These are phyloP conservation scores for Megaptera novaeangliae DNA, from an alignment of 2,113 vertebrate genomes.

Conservation along the genomic window DNA sequence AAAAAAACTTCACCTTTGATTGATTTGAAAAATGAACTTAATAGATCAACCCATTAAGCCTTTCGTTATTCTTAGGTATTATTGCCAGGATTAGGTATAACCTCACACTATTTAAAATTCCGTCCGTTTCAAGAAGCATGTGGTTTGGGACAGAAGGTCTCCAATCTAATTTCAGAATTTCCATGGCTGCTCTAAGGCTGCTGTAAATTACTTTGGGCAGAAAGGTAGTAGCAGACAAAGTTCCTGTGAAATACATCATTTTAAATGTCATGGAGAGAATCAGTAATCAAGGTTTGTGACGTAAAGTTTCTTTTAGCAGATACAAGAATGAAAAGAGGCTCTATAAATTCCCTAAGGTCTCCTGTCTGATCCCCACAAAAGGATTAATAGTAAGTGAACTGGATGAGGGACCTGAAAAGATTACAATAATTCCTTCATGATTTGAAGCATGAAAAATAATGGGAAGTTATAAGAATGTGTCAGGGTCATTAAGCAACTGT, in stretches of 20 bases:
- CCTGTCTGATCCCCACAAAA: not conserved
- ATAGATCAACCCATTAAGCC: not conserved
- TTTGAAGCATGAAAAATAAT: constrained; percentile 51
- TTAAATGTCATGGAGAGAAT: constrained; percentile 55
- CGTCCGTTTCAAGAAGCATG: constrained; percentile 29
- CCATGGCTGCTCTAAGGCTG: constrained; percentile 38
- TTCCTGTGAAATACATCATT: constrained; percentile 48
- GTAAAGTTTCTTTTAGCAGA: constrained; percentile 48
- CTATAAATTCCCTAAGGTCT: constrained; percentile 39
- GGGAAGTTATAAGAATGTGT: constrained; percentile 18
- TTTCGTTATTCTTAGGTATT: constrained; percentile 37
- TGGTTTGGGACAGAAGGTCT: constrained; percentile 56
- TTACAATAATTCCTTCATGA: constrained; percentile 39
- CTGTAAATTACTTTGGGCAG: constrained; percentile 57
- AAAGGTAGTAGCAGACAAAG: constrained; percentile 50
- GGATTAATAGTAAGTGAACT: constrained; percentile 37
- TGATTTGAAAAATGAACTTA: constrained; percentile 51
- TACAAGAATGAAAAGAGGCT: constrained; percentile 26
- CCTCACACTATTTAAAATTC: not conserved
- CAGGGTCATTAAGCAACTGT: constrained; percentile 39
- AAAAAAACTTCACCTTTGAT: not conserved
- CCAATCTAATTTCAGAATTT: constrained; percentile 65
- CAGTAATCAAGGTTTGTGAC: constrained; percentile 47
- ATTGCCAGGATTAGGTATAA: constrained; percentile 48
- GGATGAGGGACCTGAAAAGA: not conserved